These are phyloP conservation scores for Macrosiphum euphorbiae DNA, from an alignment of 2,888 invertebrate species.

Conservation along the genomic window DNA sequence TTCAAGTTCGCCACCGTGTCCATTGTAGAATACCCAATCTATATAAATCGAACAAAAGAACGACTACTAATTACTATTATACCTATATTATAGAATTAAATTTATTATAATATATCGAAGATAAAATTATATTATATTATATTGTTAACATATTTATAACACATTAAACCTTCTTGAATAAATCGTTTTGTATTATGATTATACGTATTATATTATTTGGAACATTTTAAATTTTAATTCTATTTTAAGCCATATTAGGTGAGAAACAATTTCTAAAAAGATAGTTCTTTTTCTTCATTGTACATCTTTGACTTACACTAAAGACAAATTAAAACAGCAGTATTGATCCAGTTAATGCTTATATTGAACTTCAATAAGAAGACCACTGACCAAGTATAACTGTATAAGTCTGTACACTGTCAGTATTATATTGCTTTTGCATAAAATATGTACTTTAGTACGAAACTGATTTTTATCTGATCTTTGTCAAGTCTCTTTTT, in stretches of 20 bases:
- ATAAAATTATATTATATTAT: not conserved
- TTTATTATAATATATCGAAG: not conserved
- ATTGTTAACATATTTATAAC: not conserved
- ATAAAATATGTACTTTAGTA: too few species aligned
- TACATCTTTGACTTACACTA: not conserved
- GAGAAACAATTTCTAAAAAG: not conserved
- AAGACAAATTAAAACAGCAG: not conserved
- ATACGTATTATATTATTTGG: too few species aligned
- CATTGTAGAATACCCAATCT: constrained; percentile 95
- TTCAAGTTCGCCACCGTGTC: constrained; percentile 96
- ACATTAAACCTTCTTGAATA: not conserved
- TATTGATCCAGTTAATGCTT: not conserved
- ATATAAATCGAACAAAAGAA: constrained; percentile 56
- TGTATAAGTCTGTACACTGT: too few species aligned
- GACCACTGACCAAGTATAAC: too few species aligned
- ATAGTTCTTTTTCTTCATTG: not conserved
- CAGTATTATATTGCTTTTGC: too few species aligned
- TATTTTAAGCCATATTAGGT: not conserved
- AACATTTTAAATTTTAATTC: too few species aligned
- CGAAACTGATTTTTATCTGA: too few species aligned
- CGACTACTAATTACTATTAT: not conserved
- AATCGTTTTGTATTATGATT: not conserved
- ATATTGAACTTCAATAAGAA: not conserved
- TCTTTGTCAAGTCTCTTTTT: too few species aligned
- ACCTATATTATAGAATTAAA: not conserved